Percentiles rank a stretch among this genome's conserved stretches.
Evolutionary conservation across 2,113 vertebrate species (phyloP).

Genomic region (Stigmatopora nigra): DNA sequence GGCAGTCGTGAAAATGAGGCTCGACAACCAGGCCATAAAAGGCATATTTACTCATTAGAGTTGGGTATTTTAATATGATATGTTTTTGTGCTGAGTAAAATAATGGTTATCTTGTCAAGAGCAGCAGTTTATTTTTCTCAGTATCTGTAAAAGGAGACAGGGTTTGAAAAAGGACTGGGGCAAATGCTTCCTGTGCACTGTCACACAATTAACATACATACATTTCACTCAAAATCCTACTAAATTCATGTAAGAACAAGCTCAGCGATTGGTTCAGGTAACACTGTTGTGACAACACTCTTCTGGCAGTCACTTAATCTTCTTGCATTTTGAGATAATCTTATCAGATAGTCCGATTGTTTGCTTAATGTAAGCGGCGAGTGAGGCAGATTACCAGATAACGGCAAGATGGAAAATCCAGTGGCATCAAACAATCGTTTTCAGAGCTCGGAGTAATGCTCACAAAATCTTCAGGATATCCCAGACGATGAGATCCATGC

Average conservation of each 20-base stretch:
- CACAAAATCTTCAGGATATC: conserved; percentile 18
- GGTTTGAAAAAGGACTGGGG: not conserved
- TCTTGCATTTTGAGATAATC: conserved; percentile 52
- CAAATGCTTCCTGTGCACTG: not conserved
- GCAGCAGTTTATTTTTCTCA: not conserved
- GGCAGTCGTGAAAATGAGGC: no score
- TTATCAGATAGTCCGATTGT: conserved; percentile 57
- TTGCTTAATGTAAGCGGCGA: conserved; percentile 38
- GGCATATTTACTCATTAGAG: not conserved
- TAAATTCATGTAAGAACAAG: not conserved
- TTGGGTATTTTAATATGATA: not conserved
- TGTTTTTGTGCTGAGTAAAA: not conserved
- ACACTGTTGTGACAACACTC: conserved; percentile 38
- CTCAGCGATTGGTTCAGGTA: conserved; percentile 22
- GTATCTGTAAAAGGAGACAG: not conserved
- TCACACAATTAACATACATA: conserved; percentile 8
- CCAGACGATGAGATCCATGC: conserved; percentile 16
- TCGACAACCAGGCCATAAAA: no score
- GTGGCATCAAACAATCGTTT: conserved; percentile 36
- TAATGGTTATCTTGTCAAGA: not conserved
- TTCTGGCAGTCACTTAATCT: conserved; percentile 49
- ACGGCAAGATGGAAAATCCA: conserved; percentile 43
- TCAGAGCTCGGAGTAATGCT: conserved; percentile 25
- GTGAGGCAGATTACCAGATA: conserved; percentile 49
- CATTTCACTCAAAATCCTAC: not conserved